A percentile compares a stretch with the other conserved stretches of the same genome.
phyloP scores from a whole-genome alignment of 2,888 invertebrate species.

The Tetranychus truncatus region DNA sequence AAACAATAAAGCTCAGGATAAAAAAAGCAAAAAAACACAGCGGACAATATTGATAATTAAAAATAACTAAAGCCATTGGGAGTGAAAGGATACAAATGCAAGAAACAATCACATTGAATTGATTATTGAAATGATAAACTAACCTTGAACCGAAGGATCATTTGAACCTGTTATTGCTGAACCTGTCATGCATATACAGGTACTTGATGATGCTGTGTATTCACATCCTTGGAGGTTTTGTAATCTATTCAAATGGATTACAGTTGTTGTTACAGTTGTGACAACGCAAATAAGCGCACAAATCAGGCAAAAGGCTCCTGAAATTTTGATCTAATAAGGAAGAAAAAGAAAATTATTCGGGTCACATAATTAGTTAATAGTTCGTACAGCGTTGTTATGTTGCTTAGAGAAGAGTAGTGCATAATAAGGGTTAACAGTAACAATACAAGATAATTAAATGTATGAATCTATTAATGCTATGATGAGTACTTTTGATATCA shows the following conservation, averaged over 20 bases:
- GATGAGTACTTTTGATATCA: neutral
- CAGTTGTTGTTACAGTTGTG: conserved; percentile 72
- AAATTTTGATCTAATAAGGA: conserved; percentile 47
- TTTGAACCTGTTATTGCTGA: neutral
- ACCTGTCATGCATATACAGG: conserved; percentile 40
- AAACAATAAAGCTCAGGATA: no score
- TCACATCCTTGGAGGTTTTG: conserved; percentile 71
- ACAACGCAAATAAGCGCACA: conserved; percentile 69
- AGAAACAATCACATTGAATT: neutral
- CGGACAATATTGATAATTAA: no score
- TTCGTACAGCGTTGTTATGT: neutral
- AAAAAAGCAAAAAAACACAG: no score
- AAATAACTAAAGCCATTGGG: no score
- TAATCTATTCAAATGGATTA: conserved; percentile 67
- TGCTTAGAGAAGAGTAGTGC: conserved; percentile 10
- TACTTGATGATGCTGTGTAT: conserved; percentile 38
- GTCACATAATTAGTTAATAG: neutral
- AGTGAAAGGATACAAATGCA: no score
- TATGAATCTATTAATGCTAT: neutral
- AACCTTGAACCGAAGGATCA: neutral
- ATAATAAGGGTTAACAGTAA: no score
- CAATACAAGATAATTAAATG: neutral
- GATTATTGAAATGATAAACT: neutral
- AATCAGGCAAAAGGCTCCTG: conserved; percentile 65
- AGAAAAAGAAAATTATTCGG: neutral